These are phyloP conservation scores for Thripadectes ignobilis DNA, from an alignment of 2,797 vertebrate species.

Conservation along the genomic window DNA sequence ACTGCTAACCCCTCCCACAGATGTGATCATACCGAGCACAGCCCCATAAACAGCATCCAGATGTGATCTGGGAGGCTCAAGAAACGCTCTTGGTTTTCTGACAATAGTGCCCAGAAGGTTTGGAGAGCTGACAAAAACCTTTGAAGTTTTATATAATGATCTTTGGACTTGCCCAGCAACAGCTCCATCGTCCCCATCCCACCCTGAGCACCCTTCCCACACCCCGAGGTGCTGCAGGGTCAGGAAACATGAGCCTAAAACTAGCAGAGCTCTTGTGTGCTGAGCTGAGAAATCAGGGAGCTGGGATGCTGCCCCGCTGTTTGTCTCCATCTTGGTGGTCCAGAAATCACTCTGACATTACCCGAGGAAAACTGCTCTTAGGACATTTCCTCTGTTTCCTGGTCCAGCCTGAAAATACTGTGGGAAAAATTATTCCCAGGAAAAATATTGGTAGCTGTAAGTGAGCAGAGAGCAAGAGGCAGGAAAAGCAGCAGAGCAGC, in stretches of 20 bases:
- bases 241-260: rapidly evolving
- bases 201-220: neutral
- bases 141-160: neutral
- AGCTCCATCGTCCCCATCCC: neutral
- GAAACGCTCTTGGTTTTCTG: neutral
- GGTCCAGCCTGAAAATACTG: neutral
- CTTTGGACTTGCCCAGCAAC: neutral
- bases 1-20: neutral
- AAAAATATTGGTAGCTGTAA: neutral
- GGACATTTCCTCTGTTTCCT: neutral
- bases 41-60: conserved; percentile 3
- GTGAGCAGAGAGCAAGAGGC: neutral
- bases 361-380: neutral
- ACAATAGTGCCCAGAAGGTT: conserved; percentile 34
- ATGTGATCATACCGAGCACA: neutral
- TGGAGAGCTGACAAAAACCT: neutral
- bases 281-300: rapidly evolving
- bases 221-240: neutral
- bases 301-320: neutral
- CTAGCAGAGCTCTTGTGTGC: rapidly evolving
- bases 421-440: neutral
- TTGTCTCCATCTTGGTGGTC: neutral
- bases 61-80: conserved; percentile 4
- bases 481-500: neutral
- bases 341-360: neutral